Evolutionary conservation across 2,888 invertebrate genomes (phyloP), one percentile per base, ranked within the genome.

Genomic region (Platycheirus rosarum): DNA sequence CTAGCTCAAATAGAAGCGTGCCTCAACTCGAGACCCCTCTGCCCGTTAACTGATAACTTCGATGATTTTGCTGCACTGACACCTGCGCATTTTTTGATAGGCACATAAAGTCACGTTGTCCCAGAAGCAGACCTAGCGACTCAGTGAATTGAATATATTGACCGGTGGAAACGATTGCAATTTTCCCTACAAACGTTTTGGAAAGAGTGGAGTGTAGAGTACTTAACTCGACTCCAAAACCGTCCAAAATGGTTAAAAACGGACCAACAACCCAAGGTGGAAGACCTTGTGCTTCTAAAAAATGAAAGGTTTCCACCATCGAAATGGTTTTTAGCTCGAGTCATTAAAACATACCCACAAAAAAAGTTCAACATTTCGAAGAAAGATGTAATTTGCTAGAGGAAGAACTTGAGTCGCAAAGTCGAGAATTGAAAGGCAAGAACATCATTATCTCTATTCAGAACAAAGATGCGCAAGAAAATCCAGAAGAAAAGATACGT

Each of bases 1-100:
- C 26, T 85, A 0, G 57, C 53, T 29, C 86, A 86, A 69, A 85
- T 86, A 13, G 86, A 86, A 74, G 84, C 84, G 1, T 65, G 55
- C 23, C 20, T 55, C 1, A 55, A 55, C 5, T 55, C 40, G 20
- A 37, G 20, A 7, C 37, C 37, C 5, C n/a, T 55, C 11, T 37
- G 37, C 11, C 20, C 55, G 8, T n/a, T 37, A 7, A 18, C 55
- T 2, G 37, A 37, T 6, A 37, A 20, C 37, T 4, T n/a, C 11
- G 37, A 37, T 2, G 37, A 55, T 37, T 13, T 55, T 6, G 20
- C 16, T 7, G 35, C 55, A 18, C 20, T 20, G 13, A 20, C 46
- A 46, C 46, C 46, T 13, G 46, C 46, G 11, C 46, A 46, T 11
- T 55, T 55, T 40, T 20, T 55, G n/a, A 18, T 55, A 2, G 55